These are phyloP conservation scores for Ochotona curzoniae DNA, from an alignment of 2,113 vertebrate species.

Conservation along the genomic window DNA sequence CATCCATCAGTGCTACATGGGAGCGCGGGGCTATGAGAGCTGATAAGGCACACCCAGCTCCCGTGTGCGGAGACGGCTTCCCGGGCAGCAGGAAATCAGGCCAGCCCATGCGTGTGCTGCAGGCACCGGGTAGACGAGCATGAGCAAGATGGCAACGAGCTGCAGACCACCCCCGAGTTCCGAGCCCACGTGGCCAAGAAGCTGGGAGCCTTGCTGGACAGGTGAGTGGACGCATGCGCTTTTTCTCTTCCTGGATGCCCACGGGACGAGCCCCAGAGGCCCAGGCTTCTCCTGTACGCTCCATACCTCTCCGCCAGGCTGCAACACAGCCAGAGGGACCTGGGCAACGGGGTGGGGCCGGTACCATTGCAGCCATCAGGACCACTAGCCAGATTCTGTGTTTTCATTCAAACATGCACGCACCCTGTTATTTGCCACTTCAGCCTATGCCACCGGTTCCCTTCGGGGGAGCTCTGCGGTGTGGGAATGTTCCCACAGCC, in stretches of 20 bases:
- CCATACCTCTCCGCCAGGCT: too few species aligned
- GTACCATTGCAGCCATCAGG: too few species aligned
- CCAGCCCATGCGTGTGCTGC: constrained; percentile 16
- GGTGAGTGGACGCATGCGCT: constrained; percentile 79
- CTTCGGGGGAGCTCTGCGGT: too few species aligned
- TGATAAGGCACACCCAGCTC: neutral
- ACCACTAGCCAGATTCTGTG: too few species aligned
- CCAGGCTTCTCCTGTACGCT: too few species aligned
- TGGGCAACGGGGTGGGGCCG: too few species aligned
- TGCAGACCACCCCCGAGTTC: constrained; percentile 94
- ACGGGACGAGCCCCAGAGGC: too few species aligned
- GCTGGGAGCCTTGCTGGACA: constrained; percentile 90
- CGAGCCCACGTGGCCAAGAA: constrained; percentile 93
- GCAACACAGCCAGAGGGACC: too few species aligned
- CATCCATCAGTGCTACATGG: neutral
- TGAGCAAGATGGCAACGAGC: constrained; percentile 91
- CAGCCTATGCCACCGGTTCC: too few species aligned
- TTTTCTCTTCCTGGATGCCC: neutral
- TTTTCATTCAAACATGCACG: too few species aligned
- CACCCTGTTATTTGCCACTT: too few species aligned
- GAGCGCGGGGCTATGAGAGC: neutral
- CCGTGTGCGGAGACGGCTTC: neutral
- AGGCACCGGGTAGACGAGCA: constrained; percentile 80
- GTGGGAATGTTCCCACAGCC: too few species aligned
- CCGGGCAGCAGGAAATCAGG: neutral